Conservation (phyloP, 2,113 vertebrate species). For the Sorex araneus region DNA sequence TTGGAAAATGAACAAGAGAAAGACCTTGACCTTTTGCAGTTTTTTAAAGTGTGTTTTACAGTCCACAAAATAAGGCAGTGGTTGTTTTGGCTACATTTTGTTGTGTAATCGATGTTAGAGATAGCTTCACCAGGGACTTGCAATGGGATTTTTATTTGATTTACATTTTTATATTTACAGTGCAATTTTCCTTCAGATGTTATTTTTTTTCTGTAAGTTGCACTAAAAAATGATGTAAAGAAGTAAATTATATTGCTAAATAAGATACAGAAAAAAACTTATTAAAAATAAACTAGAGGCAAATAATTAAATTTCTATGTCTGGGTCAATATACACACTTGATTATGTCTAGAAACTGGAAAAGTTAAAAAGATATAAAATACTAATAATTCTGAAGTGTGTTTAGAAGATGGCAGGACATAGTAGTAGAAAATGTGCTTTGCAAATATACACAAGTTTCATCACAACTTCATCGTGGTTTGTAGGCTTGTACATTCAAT, state of each 20-base stretch:
- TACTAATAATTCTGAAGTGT: conserved; percentile 25
- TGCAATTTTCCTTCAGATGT: conserved; percentile 76
- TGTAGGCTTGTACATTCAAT: background rate
- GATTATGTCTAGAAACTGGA: conserved; percentile 58
- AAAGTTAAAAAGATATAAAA: conserved; percentile 46
- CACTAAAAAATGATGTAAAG: conserved; percentile 76
- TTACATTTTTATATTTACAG: conserved; percentile 82
- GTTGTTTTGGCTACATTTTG: conserved; percentile 54
- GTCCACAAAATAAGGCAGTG: conserved; percentile 66
- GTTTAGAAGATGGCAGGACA: conserved; percentile 39
- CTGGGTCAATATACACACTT: conserved; percentile 6
- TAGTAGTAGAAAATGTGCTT: conserved; percentile 44
- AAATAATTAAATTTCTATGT: conserved; percentile 62
- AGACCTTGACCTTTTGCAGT: conserved; percentile 73
- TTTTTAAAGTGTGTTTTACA: conserved; percentile 73
- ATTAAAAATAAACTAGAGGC: conserved; percentile 51
- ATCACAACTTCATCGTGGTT: background rate
- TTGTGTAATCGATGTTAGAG: conserved; percentile 65
- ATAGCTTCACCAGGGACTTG: conserved; percentile 63
- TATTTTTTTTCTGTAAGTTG: conserved; percentile 77
- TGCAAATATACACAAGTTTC: conserved; percentile 13
- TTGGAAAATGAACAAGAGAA: conserved; percentile 71
- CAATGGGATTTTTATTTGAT: conserved; percentile 78
- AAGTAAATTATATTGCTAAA: conserved; percentile 69
- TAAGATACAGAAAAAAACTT: conserved; percentile 58